phyloP scores from a whole-genome alignment of 1,140 invertebrate species.

The Apocrypta bakeri region DNA sequence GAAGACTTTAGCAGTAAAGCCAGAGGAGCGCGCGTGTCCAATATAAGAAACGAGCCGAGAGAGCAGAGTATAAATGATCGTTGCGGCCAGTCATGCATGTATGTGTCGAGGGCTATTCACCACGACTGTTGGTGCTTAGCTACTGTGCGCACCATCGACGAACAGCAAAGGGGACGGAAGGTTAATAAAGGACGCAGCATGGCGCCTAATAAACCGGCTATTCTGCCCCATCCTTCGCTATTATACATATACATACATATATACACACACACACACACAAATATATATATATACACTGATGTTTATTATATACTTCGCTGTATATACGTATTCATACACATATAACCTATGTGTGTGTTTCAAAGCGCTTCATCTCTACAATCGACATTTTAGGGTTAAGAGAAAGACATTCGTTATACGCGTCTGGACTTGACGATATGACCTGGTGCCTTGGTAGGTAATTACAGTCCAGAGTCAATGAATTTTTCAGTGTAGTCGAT shows the following conservation, averaged over 20 bases:
- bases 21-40: neutral
- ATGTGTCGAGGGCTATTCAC: neutral
- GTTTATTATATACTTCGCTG: too few species aligned
- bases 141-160: neutral
- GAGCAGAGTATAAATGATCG: constrained; percentile 28
- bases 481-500: neutral
- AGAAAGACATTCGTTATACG: neutral
- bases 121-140: neutral
- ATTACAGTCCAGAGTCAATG: neutral
- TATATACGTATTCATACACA: constrained; percentile 17
- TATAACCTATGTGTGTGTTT: neutral
- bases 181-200: constrained; percentile 66
- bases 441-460: neutral
- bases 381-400: neutral
- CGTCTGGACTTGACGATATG: neutral
- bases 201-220: constrained; percentile 63
- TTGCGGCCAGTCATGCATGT: constrained; percentile 11
- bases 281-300: too few species aligned
- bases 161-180: constrained; percentile 33
- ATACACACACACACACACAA: too few species aligned
- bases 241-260: too few species aligned
- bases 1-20: neutral
- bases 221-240: constrained; percentile 40
- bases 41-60: neutral
- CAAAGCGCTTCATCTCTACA: neutral